Base-by-base conservation (phyloP, 2,797 vertebrate genomes). In the Typhlichthys subterraneus region DNA sequence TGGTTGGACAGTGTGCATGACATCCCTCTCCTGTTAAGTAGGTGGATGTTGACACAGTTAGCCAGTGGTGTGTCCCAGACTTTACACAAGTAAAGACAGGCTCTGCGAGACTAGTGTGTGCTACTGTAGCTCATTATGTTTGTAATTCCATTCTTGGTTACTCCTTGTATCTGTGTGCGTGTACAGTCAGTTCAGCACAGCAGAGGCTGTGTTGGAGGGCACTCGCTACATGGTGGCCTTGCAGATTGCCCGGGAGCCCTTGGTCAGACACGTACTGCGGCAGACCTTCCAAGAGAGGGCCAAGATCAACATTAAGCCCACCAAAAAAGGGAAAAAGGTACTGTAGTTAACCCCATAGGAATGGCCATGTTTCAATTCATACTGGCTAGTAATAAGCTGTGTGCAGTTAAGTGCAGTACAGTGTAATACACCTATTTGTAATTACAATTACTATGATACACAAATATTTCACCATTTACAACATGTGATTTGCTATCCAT, bases 311-410 rank as follows among this genome's bases (percentile, higher is more conserved):
- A 93, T 95, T 85, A 87, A 84, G 12, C 95, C 95, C 7, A 94
- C 93, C 65, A 96, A 96, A 81, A 96, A 96, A 80, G 95, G 95
- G 65, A 94, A 94, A 79, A 96, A 96, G 93, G 95, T 95, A 83
- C 23, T 29, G 23, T 23, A 23, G 13, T 45, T 33, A 13, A 19
- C 12, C 3, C 29, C 5, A 11, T 12, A 49, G 33, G n/a, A 59
- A 17, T n/a, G 15, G 12, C 14, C 15, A 15, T 23, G 17, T 13
- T 59, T 31, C 9, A 17, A 3, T 45, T 6, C 17, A 45, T 49
- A 59, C 48, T 59, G 45, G 29, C 57, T n/a, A 12, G 19, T 59
- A 29, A 29, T 47, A 3, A 10, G 13, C 15, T 42, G 38, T 42
- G 38, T 42, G 4, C 38, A 42, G 7, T 9, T 8, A 42, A 42